Evolutionary conservation across 92 coral and sea anemone genomes (phyloP).

Genomic region (Actinostola sp.): DNA sequence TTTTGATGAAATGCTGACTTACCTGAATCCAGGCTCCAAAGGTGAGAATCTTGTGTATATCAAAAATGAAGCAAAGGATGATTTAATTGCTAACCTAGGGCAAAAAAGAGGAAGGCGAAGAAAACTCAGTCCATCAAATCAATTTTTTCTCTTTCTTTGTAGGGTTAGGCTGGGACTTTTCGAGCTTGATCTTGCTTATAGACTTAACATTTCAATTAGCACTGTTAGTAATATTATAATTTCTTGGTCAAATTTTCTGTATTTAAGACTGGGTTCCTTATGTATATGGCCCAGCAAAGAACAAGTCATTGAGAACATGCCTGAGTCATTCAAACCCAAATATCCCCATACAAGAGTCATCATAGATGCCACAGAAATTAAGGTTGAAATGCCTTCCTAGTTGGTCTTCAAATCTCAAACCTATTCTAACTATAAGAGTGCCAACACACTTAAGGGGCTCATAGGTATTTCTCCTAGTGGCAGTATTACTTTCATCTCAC

Average conservation of each 20-base stretch:
- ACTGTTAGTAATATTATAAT: conserved; percentile 56
- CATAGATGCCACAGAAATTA: conserved; percentile 58
- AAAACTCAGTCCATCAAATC: conserved; percentile 39
- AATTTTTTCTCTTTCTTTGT: conserved; percentile 55
- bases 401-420: conserved; percentile 52
- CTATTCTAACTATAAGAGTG: conserved; percentile 55
- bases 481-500: conserved; percentile 43
- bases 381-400: conserved; percentile 56
- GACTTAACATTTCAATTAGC: conserved; percentile 50
- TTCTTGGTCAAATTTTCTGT: conserved; percentile 55
- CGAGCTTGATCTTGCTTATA: conserved; percentile 57
- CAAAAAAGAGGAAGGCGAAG: conserved; percentile 31
- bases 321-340: conserved; percentile 49
- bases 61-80: conserved; percentile 26
- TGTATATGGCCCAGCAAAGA: conserved; percentile 61
- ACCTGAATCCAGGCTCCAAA: conserved; percentile 34
- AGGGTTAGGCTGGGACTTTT: conserved; percentile 61
- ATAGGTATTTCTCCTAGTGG: conserved; percentile 62
- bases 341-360: conserved; percentile 56
- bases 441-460: conserved; percentile 63
- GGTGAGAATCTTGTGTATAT: conserved; percentile 38
- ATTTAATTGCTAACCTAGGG: conserved; percentile 1
- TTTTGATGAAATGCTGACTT: conserved; percentile 24
- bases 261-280: conserved; percentile 55
- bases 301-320: conserved; percentile 39